A percentile compares a stretch with the other conserved stretches of the same genome.
Conservation (phyloP, 2,797 vertebrate species). For the Coregonus suidteri region DNA sequence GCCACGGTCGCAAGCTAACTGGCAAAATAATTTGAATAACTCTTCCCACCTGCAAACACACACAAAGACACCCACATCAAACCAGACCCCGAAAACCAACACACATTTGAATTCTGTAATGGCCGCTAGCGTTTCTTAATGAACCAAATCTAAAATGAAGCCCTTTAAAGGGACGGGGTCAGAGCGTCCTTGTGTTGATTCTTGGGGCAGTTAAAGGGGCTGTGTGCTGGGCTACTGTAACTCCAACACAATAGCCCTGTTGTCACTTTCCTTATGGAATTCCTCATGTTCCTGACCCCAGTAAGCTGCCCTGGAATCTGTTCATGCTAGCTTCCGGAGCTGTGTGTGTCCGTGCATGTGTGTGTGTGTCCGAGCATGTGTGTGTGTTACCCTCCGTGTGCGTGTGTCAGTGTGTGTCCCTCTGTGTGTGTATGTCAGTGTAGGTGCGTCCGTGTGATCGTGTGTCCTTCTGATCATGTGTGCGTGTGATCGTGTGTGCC, state of each 20-base stretch:
- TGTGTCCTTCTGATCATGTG: neutral
- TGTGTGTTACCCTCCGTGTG: neutral
- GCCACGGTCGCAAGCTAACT: too few species aligned
- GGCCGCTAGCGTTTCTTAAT: too few species aligned
- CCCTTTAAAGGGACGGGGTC: conserved; percentile 27
- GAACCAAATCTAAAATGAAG: too few species aligned
- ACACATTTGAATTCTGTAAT: too few species aligned
- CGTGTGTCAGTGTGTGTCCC: too few species aligned
- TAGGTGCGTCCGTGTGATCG: too few species aligned
- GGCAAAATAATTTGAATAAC: too few species aligned
- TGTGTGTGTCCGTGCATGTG: neutral
- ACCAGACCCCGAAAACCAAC: too few species aligned
- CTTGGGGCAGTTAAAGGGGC: conserved; percentile 40
- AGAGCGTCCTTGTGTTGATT: conserved; percentile 48
- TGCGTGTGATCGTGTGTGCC: conserved; percentile 8
- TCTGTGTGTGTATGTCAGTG: too few species aligned
- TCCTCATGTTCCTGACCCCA: conserved; percentile 48
- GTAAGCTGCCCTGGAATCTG: conserved; percentile 59
- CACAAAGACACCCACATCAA: too few species aligned
- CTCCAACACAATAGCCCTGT: conserved; percentile 53
- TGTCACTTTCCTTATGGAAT: conserved; percentile 60
- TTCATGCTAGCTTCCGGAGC: conserved; percentile 20
- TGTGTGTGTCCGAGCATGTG: neutral
- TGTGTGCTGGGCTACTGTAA: conserved; percentile 32
- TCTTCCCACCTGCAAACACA: too few species aligned